Percentiles rank a stretch among this genome's conserved stretches.
These are phyloP conservation scores for Oryzias celebensis DNA, from an alignment of 2,113 vertebrate species.

Conservation along the genomic window DNA sequence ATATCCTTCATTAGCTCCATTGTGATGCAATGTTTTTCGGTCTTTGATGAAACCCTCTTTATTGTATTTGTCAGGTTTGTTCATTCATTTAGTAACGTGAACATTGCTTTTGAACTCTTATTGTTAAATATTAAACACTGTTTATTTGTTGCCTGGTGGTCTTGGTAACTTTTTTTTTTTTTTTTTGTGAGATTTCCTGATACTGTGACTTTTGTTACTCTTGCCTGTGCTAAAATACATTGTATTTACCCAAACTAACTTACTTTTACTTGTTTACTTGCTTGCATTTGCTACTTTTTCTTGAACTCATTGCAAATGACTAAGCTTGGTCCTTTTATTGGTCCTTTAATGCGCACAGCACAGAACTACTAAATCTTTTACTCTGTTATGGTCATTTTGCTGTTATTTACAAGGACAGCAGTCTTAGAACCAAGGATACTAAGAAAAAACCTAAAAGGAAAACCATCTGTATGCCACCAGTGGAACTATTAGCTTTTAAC, in stretches of 20 bases:
- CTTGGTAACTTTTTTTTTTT: background rate
- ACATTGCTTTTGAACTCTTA: no score
- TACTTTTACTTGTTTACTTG: background rate
- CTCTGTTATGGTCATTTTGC: background rate
- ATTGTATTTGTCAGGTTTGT: no score
- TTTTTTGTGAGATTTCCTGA: background rate
- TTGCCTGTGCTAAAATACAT: background rate
- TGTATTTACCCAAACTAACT: background rate
- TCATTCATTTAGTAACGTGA: no score
- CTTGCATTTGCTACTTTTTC: background rate
- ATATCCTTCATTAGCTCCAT: background rate
- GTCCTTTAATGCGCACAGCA: background rate
- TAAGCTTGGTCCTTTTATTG: background rate
- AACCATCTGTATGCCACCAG: no score
- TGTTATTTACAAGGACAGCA: background rate
- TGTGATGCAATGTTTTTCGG: background rate
- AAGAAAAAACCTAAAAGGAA: background rate
- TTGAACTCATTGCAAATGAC: background rate
- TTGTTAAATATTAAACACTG: no score
- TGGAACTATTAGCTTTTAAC: no score
- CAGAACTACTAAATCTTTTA: conserved; percentile 4
- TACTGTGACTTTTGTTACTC: background rate
- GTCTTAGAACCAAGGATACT: background rate
- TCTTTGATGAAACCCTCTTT: no score
- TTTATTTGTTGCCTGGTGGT: background rate